Evolutionary conservation across 1,140 invertebrate species (phyloP).

Genomic region (Drosophila punjabiensis): DNA sequence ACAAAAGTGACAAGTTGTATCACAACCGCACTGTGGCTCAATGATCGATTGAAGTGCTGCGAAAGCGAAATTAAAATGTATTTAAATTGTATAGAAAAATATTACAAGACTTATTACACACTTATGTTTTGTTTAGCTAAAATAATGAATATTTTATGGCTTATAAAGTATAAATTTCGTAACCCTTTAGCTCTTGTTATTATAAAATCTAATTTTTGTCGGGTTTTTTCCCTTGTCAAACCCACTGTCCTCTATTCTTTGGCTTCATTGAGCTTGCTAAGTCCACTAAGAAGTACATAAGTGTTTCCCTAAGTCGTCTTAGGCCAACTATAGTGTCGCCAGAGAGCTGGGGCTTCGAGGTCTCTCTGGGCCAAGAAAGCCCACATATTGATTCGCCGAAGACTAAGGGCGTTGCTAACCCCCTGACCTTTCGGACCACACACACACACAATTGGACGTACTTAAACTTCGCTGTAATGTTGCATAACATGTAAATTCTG

Average conservation of each 20-base stretch:
- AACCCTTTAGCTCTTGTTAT: background rate
- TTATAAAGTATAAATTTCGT: background rate
- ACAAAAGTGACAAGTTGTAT: constrained; percentile 66
- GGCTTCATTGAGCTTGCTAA: constrained; percentile 26
- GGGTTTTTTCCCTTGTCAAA: background rate
- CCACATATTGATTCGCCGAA: constrained; percentile 41
- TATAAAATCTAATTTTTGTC: background rate
- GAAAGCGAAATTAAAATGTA: background rate
- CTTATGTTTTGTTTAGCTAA: background rate
- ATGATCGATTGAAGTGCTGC: background rate
- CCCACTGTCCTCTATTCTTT: constrained; percentile 32
- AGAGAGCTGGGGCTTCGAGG: constrained; percentile 2
- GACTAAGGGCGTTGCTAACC: constrained; percentile 28
- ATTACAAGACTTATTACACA: background rate
- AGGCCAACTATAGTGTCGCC: constrained; percentile 27
- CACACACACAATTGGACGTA: constrained; percentile 11
- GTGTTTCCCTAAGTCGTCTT: constrained; percentile 45
- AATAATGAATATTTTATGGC: no score
- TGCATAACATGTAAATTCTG: constrained; percentile 72
- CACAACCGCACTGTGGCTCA: constrained; percentile 33
- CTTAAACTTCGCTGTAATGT: constrained; percentile 42
- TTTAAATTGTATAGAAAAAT: background rate
- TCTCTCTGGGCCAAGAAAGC: constrained; percentile 12
- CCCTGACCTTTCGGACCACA: constrained; percentile 59
- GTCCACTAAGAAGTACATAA: constrained; percentile 34